Evolutionary conservation across 2,113 vertebrate species (phyloP).

Genomic region (Egretta garzetta): DNA sequence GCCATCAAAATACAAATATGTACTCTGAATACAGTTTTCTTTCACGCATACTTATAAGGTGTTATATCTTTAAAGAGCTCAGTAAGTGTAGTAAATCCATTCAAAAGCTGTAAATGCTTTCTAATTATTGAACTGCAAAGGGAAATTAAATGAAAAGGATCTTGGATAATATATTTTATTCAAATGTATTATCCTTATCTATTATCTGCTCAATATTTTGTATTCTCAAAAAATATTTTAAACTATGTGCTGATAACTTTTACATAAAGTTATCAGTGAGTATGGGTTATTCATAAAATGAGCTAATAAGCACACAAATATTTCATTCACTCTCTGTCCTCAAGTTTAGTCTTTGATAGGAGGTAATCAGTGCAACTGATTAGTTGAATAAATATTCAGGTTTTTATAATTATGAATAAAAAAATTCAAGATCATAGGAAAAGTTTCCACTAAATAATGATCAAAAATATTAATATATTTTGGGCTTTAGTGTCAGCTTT

Average conservation of each 20-base stretch:
- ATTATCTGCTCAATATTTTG: background rate
- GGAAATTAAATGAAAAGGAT: background rate
- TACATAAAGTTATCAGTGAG: background rate
- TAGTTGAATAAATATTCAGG: background rate
- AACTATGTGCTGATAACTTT: background rate
- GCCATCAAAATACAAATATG: background rate
- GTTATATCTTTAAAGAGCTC: background rate
- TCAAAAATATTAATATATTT: background rate
- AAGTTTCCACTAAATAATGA: background rate
- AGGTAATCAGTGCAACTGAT: background rate
- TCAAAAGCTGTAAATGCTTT: background rate
- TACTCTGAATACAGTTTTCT: background rate
- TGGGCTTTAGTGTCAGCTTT: background rate
- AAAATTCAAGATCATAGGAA: background rate
- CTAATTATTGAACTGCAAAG: background rate
- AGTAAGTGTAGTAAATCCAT: background rate
- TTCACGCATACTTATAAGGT: background rate
- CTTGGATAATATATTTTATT: background rate
- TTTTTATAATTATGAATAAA: background rate
- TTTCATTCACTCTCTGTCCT: background rate
- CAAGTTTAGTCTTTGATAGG: background rate
- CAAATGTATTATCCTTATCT: background rate
- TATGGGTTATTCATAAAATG: background rate
- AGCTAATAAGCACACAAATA: background rate
- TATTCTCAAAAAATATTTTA: background rate